Evolutionary conservation across 2,113 vertebrate species (phyloP).

Genomic region (Peromyscus leucopus): DNA sequence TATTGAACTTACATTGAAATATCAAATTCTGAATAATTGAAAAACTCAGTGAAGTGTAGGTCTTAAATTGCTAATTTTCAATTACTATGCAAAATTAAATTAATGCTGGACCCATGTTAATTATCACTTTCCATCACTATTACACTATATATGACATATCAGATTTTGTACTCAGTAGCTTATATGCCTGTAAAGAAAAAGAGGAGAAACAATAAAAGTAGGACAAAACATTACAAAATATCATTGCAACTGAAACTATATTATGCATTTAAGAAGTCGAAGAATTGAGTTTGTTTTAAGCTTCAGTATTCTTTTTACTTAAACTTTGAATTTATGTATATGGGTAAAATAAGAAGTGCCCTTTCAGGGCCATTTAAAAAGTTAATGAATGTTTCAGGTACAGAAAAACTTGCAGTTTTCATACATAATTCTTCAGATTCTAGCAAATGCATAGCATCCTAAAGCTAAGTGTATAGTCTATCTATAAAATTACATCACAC

Average conservation of each 20-base stretch:
- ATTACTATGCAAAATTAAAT: slow-evolving; percentile 41
- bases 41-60: background rate
- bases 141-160: background rate
- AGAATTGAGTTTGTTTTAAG: background rate
- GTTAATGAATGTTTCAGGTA: background rate
- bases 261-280: background rate
- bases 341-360: background rate
- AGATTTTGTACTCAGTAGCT: background rate
- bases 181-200: background rate
- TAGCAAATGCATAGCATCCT: background rate
- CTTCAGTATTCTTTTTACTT: background rate
- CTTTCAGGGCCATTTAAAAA: background rate
- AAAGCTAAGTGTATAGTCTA: background rate
- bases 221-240: background rate
- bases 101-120: background rate
- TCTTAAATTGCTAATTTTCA: background rate
- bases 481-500: background rate
- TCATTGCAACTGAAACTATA: background rate
- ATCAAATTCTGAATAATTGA: slow-evolving; percentile 36
- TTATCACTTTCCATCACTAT: background rate
- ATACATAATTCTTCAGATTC: background rate
- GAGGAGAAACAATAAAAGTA: background rate
- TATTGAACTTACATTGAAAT: slow-evolving; percentile 11
- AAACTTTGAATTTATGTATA: background rate
- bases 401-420: background rate